Base-by-base conservation (phyloP, 2,888 invertebrate species). In the Scaptomyza polygonia region DNA sequence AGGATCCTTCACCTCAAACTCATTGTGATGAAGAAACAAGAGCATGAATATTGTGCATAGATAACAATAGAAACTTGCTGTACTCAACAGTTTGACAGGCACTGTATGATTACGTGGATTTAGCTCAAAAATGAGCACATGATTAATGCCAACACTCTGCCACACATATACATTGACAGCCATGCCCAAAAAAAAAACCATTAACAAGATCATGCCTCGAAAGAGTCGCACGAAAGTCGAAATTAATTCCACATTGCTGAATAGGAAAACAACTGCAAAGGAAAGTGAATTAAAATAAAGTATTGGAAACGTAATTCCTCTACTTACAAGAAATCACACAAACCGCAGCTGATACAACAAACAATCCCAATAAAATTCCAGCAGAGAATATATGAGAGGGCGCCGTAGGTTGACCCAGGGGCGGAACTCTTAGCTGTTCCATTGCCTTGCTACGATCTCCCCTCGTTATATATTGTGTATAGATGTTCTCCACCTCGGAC, bases 81-180 rank as follows among this genome's bases (percentile, higher is more conserved):
- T 92, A 91, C 98, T 98, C 93, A 98, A 96, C 25, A 98, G 93
- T 90, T 98, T 96, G 82, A 97, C 96, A 77, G 97, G 97, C 0
- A 96, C 95, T 0, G 97, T 92, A 89, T 97, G 97, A 90, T 97
- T 96, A 57, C 98, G 93, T 0, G 98, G 98, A 91, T 99, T 98
- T 84, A 98, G 92, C 90, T 99, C 98, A 91, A 99, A 99, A 80
- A 99, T 99, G 1, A 99, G 93, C 0, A 99, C 98, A 89, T 99
- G 98, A 92, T 99, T 99, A 9, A 99, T 98, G 1, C 99, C 98
- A 0, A 97, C 97, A 0, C 96, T 96, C 67, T 98, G 93, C 98
- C 98, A 98, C 0, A 97, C 97, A 90, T 97, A 97, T 0, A 98
- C 96, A 90, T 98, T 98, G 52, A 98, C 94, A n/a, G 98, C 97